Conservation (phyloP, 2,888 invertebrate genomes). For the Meliscaeva auricollis region DNA sequence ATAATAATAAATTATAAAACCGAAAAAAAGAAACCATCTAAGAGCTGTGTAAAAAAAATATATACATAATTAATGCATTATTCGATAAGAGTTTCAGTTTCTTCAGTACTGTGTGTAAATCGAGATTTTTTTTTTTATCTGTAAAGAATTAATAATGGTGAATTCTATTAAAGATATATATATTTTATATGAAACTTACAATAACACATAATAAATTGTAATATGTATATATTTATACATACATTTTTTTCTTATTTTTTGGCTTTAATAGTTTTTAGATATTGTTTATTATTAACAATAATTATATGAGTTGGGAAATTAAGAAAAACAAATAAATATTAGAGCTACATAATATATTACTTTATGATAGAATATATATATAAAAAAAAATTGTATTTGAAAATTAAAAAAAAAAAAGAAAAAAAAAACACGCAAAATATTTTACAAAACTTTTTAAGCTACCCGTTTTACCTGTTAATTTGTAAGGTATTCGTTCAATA, state of each 20-base stretch:
- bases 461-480: slow-evolving; percentile 83
- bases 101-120: slow-evolving; percentile 60
- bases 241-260: slow-evolving; percentile 64
- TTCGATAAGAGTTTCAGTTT: slow-evolving; percentile 19
- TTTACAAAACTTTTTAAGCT: slow-evolving; percentile 78
- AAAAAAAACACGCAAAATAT: slow-evolving; percentile 52
- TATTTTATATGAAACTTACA: slow-evolving; percentile 51
- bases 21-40: slow-evolving; percentile 33
- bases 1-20: slow-evolving; percentile 64
- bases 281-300: slow-evolving; percentile 37
- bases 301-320: slow-evolving; percentile 35
- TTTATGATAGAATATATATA: neutral
- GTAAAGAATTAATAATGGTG: slow-evolving; percentile 25
- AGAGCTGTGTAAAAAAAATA: slow-evolving; percentile 45
- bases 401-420: slow-evolving; percentile 2
- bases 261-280: slow-evolving; percentile 72
- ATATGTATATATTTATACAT: slow-evolving; percentile 14
- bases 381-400: neutral
- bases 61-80: neutral
- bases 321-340: slow-evolving; percentile 24
- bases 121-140: slow-evolving; percentile 18
- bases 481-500: slow-evolving; percentile 75
- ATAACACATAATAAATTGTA: slow-evolving; percentile 27
- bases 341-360: slow-evolving; percentile 18
- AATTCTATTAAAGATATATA: slow-evolving; percentile 45